Conservation (phyloP, 1,140 invertebrate genomes). For the Parapsyche elsis region DNA sequence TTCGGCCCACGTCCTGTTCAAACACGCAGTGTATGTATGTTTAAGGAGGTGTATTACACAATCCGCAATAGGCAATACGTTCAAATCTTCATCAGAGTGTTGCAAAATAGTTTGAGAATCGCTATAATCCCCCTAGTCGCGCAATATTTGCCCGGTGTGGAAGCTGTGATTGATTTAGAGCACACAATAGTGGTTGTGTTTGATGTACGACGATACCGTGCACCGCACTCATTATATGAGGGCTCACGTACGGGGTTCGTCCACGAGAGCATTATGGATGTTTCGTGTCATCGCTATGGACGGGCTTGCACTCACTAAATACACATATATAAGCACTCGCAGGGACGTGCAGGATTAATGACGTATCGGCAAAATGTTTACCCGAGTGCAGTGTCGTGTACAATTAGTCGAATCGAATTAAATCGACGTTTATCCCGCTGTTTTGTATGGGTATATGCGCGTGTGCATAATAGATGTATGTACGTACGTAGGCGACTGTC, state of each 20-base stretch:
- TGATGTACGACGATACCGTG: too few relatives aligned
- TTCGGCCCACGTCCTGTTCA: too few relatives aligned
- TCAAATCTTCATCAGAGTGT: not conserved
- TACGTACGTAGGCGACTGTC: too few relatives aligned
- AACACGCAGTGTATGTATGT: too few relatives aligned
- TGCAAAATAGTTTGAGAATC: not conserved
- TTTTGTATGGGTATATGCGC: too few relatives aligned
- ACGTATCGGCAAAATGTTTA: not conserved
- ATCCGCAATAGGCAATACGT: not conserved
- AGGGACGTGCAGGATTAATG: not conserved
- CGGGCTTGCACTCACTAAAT: too few relatives aligned
- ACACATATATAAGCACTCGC: not conserved
- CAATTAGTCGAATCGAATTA: too few relatives aligned
- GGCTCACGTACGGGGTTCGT: not conserved
- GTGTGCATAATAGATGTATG: too few relatives aligned
- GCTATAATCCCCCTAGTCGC: not conserved
- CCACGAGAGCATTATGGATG: not conserved
- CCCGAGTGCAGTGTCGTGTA: not conserved
- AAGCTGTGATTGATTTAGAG: not conserved
- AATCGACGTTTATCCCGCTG: too few relatives aligned
- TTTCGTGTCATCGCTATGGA: not conserved
- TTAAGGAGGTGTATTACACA: too few relatives aligned
- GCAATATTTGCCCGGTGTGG: not conserved
- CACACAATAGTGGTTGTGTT: not conserved
- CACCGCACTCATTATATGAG: not conserved